Evolutionary conservation across 2,797 vertebrate species (phyloP), one percentile per base, ranked within the genome.

Genomic region (Fistularia commersonii): DNA sequence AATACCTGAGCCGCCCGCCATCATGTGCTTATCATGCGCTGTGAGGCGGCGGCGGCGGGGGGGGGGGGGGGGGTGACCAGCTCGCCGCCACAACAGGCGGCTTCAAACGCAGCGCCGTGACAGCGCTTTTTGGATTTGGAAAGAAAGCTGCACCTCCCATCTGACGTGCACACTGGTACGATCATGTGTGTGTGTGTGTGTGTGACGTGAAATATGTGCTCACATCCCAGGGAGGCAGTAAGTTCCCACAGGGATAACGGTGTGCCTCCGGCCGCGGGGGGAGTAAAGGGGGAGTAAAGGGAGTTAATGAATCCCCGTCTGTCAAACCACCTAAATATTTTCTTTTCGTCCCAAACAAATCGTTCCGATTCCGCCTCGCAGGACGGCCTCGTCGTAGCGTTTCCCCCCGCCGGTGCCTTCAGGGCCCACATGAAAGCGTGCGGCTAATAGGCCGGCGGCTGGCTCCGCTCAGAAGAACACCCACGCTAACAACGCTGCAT

Each of bases 21-120:
- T 80, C 88, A 88, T 86, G 85, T 88, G 84, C 81, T 67, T 64
- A 72, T 89, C 88, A 89, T 85, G 86, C 73, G 86, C 69, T 83
- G 72, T 51, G 64, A 65, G 64, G 74, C 61, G 69, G 56, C 54
- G 52, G 48, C 45, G 45, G 59, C 31, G 33, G 33, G 14, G 38
- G 46, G 46, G 45, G 13, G 55, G 43, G 45, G 33, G 44, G 42
- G 52, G 66, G 69, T 59, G 43, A 41, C 45, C 15, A 44, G 54
- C 32, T 72, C 51, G 36, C 50, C 33, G 54, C 65, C 45, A 1
- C 38, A 42, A 48, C 33, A 23, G 49, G 51, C 42, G 35, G 59
- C 47, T 6, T 56, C 55, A 48, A 65, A 74, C 64, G 41, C 51
- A 1, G 32, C 57, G 12, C 38, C 51, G 45, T 41, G 35, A 37